phyloP scores from a whole-genome alignment of 2,888 invertebrate genomes.

The Clanis bilineata region DNA sequence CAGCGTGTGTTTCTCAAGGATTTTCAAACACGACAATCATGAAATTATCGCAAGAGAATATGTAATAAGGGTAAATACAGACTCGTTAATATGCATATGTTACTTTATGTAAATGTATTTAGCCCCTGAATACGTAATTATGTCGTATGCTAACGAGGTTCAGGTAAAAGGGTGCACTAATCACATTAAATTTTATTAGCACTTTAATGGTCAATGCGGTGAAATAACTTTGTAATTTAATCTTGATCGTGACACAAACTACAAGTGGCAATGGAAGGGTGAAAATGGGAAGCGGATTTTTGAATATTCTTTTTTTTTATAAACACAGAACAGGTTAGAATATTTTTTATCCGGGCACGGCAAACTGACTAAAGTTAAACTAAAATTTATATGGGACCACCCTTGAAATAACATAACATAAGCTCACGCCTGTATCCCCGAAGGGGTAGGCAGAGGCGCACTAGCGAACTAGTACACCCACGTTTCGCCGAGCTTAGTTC shows the following conservation, averaged over 20 bases:
- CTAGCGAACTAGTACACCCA: no score
- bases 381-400: no score
- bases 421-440: no score
- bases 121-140: slow-evolving; percentile 27
- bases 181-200: neutral
- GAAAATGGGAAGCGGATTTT: no score
- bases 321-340: no score
- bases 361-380: no score
- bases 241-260: neutral
- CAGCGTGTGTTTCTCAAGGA: neutral
- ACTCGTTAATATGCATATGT: slow-evolving; percentile 14
- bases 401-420: no score
- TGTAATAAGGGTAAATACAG: slow-evolving; percentile 10
- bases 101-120: slow-evolving; percentile 29
- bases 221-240: neutral
- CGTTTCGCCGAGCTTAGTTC: no score
- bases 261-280: neutral
- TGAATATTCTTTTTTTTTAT: no score
- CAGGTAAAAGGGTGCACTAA: slow-evolving; percentile 12
- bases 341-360: no score
- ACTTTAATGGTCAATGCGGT: neutral
- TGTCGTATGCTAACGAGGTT: slow-evolving; percentile 14
- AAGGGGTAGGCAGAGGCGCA: no score
- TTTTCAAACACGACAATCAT: neutral
- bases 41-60: neutral